Conservation (phyloP, 2,113 vertebrate species). For the Ochotona princeps region DNA sequence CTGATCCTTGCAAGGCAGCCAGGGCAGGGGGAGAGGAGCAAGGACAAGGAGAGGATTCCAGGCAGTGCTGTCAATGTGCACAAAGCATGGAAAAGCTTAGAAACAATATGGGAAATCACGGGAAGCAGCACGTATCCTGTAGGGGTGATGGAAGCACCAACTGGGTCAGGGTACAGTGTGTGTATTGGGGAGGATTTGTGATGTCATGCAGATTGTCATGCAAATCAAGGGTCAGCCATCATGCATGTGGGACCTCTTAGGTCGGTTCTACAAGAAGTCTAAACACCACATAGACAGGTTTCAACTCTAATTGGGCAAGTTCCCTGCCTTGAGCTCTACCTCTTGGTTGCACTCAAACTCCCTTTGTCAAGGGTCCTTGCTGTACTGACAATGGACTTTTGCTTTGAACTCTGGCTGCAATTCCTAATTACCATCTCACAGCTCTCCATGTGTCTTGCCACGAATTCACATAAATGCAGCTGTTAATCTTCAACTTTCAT, state of each 20-base stretch:
- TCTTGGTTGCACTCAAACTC: not conserved
- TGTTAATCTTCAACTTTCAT: not conserved
- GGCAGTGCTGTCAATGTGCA: fast-evolving
- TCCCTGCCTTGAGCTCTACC: not conserved
- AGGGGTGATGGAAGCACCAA: fast-evolving
- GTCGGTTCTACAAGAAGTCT: not conserved
- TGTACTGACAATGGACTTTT: not conserved
- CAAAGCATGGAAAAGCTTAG: not conserved
- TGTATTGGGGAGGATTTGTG: fast-evolving
- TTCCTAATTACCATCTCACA: not conserved
- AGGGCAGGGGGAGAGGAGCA: not conserved
- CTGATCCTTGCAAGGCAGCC: not conserved
- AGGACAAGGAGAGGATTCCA: not conserved
- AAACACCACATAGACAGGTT: not conserved
- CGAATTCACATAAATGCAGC: not conserved
- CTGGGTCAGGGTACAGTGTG: fast-evolving
- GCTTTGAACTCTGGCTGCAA: not conserved
- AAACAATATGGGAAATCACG: too few relatives aligned
- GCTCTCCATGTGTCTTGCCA: not conserved
- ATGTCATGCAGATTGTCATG: not conserved
- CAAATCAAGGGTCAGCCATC: not conserved
- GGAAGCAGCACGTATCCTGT: not conserved
- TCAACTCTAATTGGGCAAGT: not conserved
- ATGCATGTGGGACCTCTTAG: not conserved
- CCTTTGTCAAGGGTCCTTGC: not conserved